Evolutionary conservation across 1,140 invertebrate genomes (phyloP).

Genomic region (Oedothorax gibbosus): DNA sequence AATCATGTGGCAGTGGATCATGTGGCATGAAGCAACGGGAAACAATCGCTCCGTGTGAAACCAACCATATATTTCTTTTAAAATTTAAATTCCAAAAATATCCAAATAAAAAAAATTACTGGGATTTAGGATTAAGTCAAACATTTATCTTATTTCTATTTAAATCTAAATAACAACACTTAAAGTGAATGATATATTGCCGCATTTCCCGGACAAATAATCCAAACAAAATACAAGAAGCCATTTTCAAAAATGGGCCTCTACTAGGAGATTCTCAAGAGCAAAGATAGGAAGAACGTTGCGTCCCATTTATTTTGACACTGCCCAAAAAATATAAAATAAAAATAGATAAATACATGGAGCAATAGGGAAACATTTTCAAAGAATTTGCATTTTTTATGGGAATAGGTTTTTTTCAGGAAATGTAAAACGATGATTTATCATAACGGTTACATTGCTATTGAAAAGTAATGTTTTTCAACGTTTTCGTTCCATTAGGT

Average conservation of each 20-base stretch:
- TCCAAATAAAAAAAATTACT: too few species aligned
- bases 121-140: too few species aligned
- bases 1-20: too few species aligned
- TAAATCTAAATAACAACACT: not conserved
- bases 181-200: conserved; percentile 7
- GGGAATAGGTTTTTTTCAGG: conserved; percentile 8
- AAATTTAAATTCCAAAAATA: too few species aligned
- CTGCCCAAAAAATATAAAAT: conserved; percentile 11
- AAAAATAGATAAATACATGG: not conserved
- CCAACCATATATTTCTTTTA: too few species aligned
- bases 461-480: conserved; percentile 18
- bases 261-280: not conserved
- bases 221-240: not conserved
- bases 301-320: conserved; percentile 35
- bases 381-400: conserved; percentile 37
- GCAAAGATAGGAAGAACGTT: conserved; percentile 26
- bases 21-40: too few species aligned
- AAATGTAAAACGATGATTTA: conserved; percentile 10
- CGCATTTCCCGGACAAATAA: conserved; percentile 24
- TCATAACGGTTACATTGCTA: conserved; percentile 23
- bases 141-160: too few species aligned
- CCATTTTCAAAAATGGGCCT: conserved; percentile 32
- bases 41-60: too few species aligned
- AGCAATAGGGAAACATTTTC: conserved; percentile 42
- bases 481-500: not conserved